Conservation (phyloP, 2,888 invertebrate species). For the Eristalinus sepulchralis region DNA sequence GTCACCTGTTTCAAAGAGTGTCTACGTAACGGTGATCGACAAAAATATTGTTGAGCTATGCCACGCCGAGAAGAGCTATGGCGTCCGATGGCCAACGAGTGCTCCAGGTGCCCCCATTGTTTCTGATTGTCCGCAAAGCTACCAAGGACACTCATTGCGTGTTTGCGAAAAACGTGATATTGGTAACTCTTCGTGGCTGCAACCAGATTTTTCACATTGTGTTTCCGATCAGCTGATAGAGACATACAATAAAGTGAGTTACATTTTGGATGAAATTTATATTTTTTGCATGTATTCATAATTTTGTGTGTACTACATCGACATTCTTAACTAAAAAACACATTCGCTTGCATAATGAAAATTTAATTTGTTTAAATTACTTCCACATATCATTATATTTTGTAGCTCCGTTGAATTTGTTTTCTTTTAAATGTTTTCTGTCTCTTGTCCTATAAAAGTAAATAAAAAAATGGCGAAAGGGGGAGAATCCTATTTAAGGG, state of each 20-base stretch:
- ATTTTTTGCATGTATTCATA: too few relatives aligned
- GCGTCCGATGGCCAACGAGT: constrained; percentile 85
- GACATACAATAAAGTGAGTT: constrained; percentile 85
- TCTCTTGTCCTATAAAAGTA: too few relatives aligned
- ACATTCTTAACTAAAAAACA: too few relatives aligned
- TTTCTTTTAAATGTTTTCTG: too few relatives aligned
- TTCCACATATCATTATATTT: too few relatives aligned
- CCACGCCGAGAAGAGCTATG: constrained; percentile 83
- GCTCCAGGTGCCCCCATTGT: constrained; percentile 88
- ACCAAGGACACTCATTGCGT: constrained; percentile 82
- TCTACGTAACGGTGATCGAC: constrained; percentile 86
- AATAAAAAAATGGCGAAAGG: too few relatives aligned
- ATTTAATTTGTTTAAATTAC: too few relatives aligned
- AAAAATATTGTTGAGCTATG: constrained; percentile 83
- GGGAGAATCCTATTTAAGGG: too few relatives aligned
- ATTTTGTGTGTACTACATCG: too few relatives aligned
- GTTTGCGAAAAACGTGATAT: constrained; percentile 84
- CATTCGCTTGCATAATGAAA: too few relatives aligned
- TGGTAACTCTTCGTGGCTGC: constrained; percentile 87
- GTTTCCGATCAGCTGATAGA: constrained; percentile 84
- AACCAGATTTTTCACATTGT: constrained; percentile 89
- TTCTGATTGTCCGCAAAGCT: constrained; percentile 84
- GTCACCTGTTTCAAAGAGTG: constrained; percentile 83
- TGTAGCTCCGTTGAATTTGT: too few relatives aligned
- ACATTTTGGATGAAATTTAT: too few relatives aligned